Base-by-base conservation (phyloP, 1,140 invertebrate genomes). In the Dermatophagoides farinae region DNA sequence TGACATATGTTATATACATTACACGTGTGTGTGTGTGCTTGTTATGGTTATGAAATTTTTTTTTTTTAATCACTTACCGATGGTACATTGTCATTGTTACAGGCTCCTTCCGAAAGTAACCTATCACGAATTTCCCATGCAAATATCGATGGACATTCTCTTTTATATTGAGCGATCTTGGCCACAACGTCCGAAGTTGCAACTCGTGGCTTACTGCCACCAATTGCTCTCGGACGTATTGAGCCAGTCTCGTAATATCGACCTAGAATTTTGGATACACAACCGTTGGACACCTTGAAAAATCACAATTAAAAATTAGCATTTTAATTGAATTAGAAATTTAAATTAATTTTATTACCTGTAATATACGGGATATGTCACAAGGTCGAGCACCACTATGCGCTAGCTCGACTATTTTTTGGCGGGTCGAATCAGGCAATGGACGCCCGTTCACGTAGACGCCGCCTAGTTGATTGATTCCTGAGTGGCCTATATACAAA, bases 71-170 rank as follows among this genome's bases (percentile, higher is more conserved):
- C 74, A 90, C 93, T 96, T 77, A 99, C 96, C 73, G 91, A 97
- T 61, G 96, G 96, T 67, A 99, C 97, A 75, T 96, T 98, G 74
- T 99, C 96, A 73, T 92, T 92, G 73, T 88, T 95, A 78, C 96
- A 99, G 60, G 96, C 85, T 63, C 85, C 88, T 73, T 99, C 96
- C 53, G 87, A 85, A 22, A 98, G 78, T 59, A 99, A 79, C 71
- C 92, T 80, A 71, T 96, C 91, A 20, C 91, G 76, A 70, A 97
- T 97, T 77, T 97, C 91, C 91, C 91, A 97, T 6, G 91, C 91
- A 75, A 97, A 97, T 72, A 97, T 97, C 61, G 88, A 92, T 1
- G 91, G 91, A 72, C 89, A 93, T 73, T 96, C 91, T 12, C 88
- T 75, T 74, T 97, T 97, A 79, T 91, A 96, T 65, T 87, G 82